phyloP scores from a whole-genome alignment of 2,888 invertebrate species.

The Boloria selene region DNA sequence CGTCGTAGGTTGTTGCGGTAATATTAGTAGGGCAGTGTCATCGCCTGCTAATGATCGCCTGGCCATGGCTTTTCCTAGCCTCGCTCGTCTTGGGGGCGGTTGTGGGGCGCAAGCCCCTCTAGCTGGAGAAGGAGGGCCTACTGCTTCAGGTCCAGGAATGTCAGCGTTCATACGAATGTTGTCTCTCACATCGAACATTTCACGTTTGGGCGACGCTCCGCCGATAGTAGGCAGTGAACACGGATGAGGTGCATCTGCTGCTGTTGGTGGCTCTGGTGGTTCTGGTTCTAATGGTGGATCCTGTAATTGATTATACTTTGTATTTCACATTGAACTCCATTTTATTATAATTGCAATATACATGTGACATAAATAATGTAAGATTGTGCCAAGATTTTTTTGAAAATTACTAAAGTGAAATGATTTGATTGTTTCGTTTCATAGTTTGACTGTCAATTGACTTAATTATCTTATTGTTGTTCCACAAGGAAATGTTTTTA shows the following conservation, averaged over 20 bases:
- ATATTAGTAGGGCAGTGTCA: slow-evolving; percentile 76
- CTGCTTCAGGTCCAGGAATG: slow-evolving; percentile 63
- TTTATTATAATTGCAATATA: too few species aligned
- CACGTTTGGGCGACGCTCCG: slow-evolving; percentile 74
- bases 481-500: slow-evolving; percentile 39
- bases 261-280: slow-evolving; percentile 65
- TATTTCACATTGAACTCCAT: not conserved
- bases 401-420: too few species aligned
- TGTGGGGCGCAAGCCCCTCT: slow-evolving; percentile 85
- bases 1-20: slow-evolving; percentile 56
- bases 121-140: slow-evolving; percentile 87
- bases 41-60: slow-evolving; percentile 83
- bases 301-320: slow-evolving; percentile 46
- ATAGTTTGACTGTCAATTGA: too few species aligned
- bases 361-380: too few species aligned
- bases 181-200: slow-evolving; percentile 68
- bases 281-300: slow-evolving; percentile 68
- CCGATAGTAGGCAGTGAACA: slow-evolving; percentile 70
- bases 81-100: slow-evolving; percentile 75
- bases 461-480: too few species aligned
- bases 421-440: too few species aligned
- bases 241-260: slow-evolving; percentile 68
- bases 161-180: slow-evolving; percentile 65
- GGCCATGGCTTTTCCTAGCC: slow-evolving; percentile 85
- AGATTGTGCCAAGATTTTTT: too few species aligned